Conservation (phyloP, 2,113 vertebrate species). For the Prinia subflava region DNA sequence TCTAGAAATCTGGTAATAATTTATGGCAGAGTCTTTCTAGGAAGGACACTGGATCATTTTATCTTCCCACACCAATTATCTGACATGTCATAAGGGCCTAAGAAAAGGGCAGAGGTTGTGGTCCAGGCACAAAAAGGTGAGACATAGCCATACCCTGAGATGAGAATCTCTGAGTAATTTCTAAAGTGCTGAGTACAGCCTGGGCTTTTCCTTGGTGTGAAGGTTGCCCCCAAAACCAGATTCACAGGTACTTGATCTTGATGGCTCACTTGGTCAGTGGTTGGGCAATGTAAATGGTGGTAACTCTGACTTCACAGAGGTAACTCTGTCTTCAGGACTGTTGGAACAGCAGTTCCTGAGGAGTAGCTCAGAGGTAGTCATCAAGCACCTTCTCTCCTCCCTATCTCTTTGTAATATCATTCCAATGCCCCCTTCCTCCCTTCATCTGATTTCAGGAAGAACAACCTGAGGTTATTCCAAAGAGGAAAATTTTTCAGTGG, state of each 20-base stretch:
- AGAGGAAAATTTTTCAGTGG: not conserved
- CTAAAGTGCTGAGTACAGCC: constrained; percentile 1
- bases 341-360: not conserved
- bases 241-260: not conserved
- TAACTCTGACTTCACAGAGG: not conserved
- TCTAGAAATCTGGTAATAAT: not conserved
- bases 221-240: constrained; percentile 5
- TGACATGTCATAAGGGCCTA: not conserved
- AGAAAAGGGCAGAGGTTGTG: not conserved
- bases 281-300: not conserved
- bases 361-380: not conserved
- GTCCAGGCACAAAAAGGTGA: not conserved
- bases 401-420: not conserved
- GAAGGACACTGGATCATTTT: not conserved
- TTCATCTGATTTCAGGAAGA: not conserved
- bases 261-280: not conserved
- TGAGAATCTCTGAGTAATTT: not conserved
- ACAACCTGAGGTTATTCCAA: not conserved
- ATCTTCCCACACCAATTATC: not conserved
- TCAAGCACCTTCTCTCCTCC: not conserved
- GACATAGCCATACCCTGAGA: not conserved
- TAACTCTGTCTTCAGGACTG: not conserved
- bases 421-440: not conserved
- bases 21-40: not conserved
- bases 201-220: not conserved